phyloP scores from a whole-genome alignment of 2,113 vertebrate species.

The Motacilla tschutschensis region DNA sequence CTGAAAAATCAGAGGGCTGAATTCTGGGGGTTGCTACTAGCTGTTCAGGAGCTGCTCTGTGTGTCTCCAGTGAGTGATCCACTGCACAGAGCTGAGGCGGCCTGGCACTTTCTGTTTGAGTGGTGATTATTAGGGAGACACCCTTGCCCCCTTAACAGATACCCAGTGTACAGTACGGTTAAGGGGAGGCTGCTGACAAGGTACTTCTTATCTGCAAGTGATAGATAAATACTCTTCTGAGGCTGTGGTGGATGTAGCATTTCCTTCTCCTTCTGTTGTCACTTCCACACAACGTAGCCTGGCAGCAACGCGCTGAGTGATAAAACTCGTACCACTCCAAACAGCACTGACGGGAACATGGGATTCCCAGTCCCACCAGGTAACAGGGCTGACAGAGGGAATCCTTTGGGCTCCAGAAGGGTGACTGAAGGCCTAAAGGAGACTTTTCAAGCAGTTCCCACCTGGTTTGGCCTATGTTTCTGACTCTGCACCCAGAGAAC shows the following conservation, averaged over 20 bases:
- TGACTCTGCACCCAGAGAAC: neutral
- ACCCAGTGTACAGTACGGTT: fast-evolving
- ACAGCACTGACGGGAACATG: neutral
- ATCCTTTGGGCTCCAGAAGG: neutral
- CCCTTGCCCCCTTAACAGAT: neutral
- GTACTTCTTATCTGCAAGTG: neutral
- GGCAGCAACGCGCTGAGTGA: neutral
- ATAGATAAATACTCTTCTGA: neutral
- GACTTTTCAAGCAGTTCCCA: neutral
- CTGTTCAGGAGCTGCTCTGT: neutral
- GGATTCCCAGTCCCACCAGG: neutral
- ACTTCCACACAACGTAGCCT: neutral
- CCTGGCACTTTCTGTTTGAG: neutral
- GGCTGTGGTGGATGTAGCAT: neutral
- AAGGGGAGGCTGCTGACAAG: neutral
- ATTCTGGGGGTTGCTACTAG: neutral
- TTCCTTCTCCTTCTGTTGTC: neutral
- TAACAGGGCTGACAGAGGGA: neutral
- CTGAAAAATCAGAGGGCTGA: neutral
- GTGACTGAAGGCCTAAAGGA: neutral
- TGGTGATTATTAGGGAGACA: neutral
- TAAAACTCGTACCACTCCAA: neutral
- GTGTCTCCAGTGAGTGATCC: neutral
- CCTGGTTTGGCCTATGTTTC: neutral
- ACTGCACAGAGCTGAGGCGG: neutral